Conservation (phyloP, 1,140 invertebrate genomes). For the Teleopsis dalmanni region DNA sequence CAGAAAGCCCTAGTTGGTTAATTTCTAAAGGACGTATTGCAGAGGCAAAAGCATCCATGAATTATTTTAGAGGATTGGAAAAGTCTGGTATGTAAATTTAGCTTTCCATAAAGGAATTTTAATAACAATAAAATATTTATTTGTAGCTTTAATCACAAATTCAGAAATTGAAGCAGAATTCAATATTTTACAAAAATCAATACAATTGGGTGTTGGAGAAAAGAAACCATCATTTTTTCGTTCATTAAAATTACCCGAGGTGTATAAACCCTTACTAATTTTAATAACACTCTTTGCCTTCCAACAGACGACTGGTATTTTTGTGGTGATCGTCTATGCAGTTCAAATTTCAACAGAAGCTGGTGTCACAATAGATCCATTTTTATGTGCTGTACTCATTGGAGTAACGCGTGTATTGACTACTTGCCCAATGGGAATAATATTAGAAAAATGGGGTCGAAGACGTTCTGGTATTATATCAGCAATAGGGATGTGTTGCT, state of each 20-base stretch:
- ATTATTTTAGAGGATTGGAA: slow-evolving; percentile 50
- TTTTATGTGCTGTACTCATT: slow-evolving; percentile 51
- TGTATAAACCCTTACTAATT: slow-evolving; percentile 58
- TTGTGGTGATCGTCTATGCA: slow-evolving; percentile 69
- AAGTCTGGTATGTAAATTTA: slow-evolving; percentile 27
- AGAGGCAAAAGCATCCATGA: slow-evolving; percentile 49
- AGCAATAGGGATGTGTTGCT: slow-evolving; percentile 53
- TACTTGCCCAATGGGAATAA: slow-evolving; percentile 48
- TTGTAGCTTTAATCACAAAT: slow-evolving; percentile 41
- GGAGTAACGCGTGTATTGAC: slow-evolving; percentile 50
- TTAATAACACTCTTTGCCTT: slow-evolving; percentile 63
- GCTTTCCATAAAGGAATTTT: no score
- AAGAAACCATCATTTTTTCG: slow-evolving; percentile 28
- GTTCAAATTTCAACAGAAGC: slow-evolving; percentile 55
- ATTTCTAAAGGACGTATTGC: slow-evolving; percentile 47
- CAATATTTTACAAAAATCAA: slow-evolving; percentile 27
- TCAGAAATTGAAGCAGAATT: slow-evolving; percentile 39
- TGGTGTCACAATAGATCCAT: slow-evolving; percentile 51
- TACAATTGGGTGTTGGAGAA: slow-evolving; percentile 26
- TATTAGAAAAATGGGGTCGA: slow-evolving; percentile 52
- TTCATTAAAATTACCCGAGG: slow-evolving; percentile 35
- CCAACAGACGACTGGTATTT: slow-evolving; percentile 71
- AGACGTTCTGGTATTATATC: slow-evolving; percentile 53
- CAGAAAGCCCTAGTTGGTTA: slow-evolving; percentile 68
- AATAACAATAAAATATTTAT: no score